Base-by-base conservation (phyloP, 2,797 vertebrate species). In the Champsocephalus esox region DNA sequence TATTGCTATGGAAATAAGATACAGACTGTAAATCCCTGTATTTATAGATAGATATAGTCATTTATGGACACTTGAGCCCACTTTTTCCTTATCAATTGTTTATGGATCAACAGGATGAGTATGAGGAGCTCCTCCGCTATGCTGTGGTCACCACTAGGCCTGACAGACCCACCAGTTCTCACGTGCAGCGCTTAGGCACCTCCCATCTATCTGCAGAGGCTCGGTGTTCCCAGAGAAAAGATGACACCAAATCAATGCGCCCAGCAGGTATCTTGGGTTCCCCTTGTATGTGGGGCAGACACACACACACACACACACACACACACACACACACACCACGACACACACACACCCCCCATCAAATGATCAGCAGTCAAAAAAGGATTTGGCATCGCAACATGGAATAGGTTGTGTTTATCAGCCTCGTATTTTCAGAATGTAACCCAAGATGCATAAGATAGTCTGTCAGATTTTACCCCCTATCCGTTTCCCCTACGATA, bases 61-160 rank as follows among this genome's bases (percentile, higher is more conserved):
- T 28, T 28, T 28, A 16, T 34, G 43, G 6, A 54, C 4, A 10
- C 12, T 38, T 49, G 10, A 45, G 4, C 48, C 5, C 3, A 55
- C 3, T 46, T 1, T 24, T 58, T 32, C 57, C 5, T 61, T 61
- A 43, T 41, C 32, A 32, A 58, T 13, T 73, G 12, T 74, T 69
- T 38, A 43, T 83, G 71, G 10, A 75, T 79, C 38, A 68, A 80
- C 82, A 95, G 97, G 96, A 97, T 86, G 97, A 98, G 78, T 98
- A 97, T 89, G 97, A 99, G 91, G 96, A 99, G 75, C 93, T 97
- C 75, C 95, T 98, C 70, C 94, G 80, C 72, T 96, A 95, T 32
- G 92, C 96, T 85, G 81, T 96, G 73, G 94, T 96, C 87, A 95
- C 95, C 67, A 96, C 95, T 0, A 96, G 93, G 73, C 82, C 94